Base-by-base conservation (phyloP, 2,113 vertebrate genomes). In the Callorhinus ursinus region DNA sequence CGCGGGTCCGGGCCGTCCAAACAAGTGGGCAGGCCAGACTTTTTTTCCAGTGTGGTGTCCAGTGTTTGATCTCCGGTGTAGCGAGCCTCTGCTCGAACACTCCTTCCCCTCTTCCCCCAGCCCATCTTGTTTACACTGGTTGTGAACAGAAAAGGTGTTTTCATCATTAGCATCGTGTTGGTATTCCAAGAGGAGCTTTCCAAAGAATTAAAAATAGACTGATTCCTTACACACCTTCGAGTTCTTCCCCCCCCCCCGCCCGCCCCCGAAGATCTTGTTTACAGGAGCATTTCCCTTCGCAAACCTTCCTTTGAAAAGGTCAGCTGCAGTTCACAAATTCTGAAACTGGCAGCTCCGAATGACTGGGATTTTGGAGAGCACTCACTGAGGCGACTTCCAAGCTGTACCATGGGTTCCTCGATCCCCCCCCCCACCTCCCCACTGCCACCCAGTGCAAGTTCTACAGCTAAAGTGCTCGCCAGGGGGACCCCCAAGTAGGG, bases 131-230 rank as follows among this genome's bases (percentile, higher is more conserved):
- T 87, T 84, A 82, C 22, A 57, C 7, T 4, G 51, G 59, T 81
- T 92, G 22, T 77, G 79, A 89, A 93, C 42, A 95, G 83, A 98
- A 96, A 97, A 77, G 87, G 51, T 93, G 83, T 84, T 90, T 95
- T 96, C 84, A 89, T 88, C 88, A 96, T 97, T 88, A 96, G 76
- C 85, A 22, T 2, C 24, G 28, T 96, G 92, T 84, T 96, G 95
- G 51, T 84, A 69, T 90, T 97, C 94, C 85, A 88, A 72, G 0
- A 1, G 80, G 77, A 74, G 55, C 18, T 65, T 93, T 96, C 92
- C 82, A 93, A 95, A 42, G 24, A 86, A 76, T 98, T 95, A 95
- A 97, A 98, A 97, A 94, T 83, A 96, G 90, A 90, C 63, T 0
- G 59, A 77, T 46, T 92, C 61, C 81, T 88, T 46, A 84, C 72